Evolutionary conservation across 2,113 vertebrate species (phyloP), one percentile per base, ranked within the genome.

Genomic region (Lynx canadensis): DNA sequence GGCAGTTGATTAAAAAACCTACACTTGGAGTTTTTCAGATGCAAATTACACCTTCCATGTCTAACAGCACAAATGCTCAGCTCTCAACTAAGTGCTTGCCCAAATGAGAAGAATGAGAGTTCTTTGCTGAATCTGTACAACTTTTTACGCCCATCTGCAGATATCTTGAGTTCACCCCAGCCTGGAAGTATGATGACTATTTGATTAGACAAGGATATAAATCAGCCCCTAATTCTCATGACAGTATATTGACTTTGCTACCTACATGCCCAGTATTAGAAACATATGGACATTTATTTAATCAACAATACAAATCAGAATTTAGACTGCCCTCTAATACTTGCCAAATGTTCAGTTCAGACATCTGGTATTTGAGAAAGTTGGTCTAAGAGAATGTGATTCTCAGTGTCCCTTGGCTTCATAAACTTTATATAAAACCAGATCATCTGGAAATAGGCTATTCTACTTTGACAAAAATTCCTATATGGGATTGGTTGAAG

Each of bases 301-400:
- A 76, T 86, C 36, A 74, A 57, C 38, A 86, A 19, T 74, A 80
- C 55, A 85, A 82, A 83, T 87, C 92, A 95, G 78, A 88, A 89
- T 74, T 89, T 79, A 81, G 33, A 57, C 83, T 96, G 60, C 41
- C 85, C 38, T 74, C 89, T 96, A 71, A 94, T 82, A 91, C 33
- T 91, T 93, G 82, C 86, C 94, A 93, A 91, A 95, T 94, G 78
- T 55, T 95, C 38, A 68, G 83, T 38, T 83, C 79, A 74, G 69
- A 97, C 83, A 96, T 86, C 94, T 97, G 96, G 63, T 84, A 69
- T 96, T 79, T 89, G 66, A 86, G 85, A 45, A 86, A 92, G 36
- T 68, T 86, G 79, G 27, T 92, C 48, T 16, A 91, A 63, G 41
- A 60, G 25, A 79, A 93, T 71, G 27, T 52, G 73, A 93, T 48